Evolutionary conservation across 2,797 vertebrate species (phyloP), one percentile per base, ranked within the genome.

Genomic region (Squalus acanthias): DNA sequence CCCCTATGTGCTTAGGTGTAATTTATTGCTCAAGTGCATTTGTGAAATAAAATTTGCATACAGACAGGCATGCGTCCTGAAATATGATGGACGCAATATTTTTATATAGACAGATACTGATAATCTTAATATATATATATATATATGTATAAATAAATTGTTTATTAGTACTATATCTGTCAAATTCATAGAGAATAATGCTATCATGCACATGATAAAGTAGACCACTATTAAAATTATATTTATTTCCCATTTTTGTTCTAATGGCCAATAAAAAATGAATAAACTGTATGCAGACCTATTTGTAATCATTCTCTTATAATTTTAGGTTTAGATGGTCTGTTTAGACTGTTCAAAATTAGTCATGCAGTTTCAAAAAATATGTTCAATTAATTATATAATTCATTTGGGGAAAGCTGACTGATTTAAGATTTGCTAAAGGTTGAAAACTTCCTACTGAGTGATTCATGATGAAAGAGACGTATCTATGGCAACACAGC

Each of bases 401-500:
- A 69, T 46, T 69, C 24, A 60, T 15, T 60, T 89, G 87, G 24
- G 8, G 91, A 17, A 69, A 69, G 4, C n/a, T 93, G 91, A 39
- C n/a, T 67, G 91, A 69, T 39, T 24, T 93, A 93, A 69, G 65
- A 67, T 69, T 93, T 46, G 87, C 5, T 72, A 96, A 69, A 72
- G 46, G 87, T 72, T 96, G 88, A 91, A 88, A 65, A 69, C 65
- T 50, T 33, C 46, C 46, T 24, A 57, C 67, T 96, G 67, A 88
- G 65, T 70, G 85, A 96, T 96, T 67, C 26, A 70, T 57, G 39
- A 46, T 67, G 82, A 67, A 88, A 88, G 85, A 65, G 72, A 69
- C 50, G 53, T 74, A 82, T 57, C 95, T 82, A 60, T 96, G 53
- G 72, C 95, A 79, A 79, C 95, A 82, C 22, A 74, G n/a, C 72